Evolutionary conservation across 2,888 invertebrate species (phyloP), one percentile per base, ranked within the genome.

Genomic region (Stenodema calcarata): DNA sequence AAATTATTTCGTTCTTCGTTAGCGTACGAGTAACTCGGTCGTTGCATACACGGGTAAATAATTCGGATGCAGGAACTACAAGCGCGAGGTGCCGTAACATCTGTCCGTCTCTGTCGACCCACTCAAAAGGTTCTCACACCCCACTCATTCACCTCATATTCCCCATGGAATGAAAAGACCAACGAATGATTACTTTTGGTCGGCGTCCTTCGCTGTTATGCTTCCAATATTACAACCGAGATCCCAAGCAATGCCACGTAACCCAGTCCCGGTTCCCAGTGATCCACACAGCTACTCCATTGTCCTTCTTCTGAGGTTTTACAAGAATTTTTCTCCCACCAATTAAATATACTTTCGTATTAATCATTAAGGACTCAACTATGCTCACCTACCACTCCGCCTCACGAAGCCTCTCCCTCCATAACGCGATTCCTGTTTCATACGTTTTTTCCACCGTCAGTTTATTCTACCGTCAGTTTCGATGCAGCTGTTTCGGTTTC

Each of bases 401-500:
- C 16, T 50, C 54, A 18, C 54, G n/a, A 23, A 14, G 11, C 78
- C 42, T 44, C 42, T 50, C 80, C 35, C 54, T 54, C 47, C 54
- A 62, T 62, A 23, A 11, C 80, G 47, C 30, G 50, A 42, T 80
- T 80, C 30, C 80, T 54, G 54, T 80, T 80, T 54, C 42, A 41
- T 27, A 28, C 80, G n/a, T 54, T 80, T 80, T 80, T 54, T 47
- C 18, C 79, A 11, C 76, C n/a, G n/a, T n/a, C 35, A 75, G 14
- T 42, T 16, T 27, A 42, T 9, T 27, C 41, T 6, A 30, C 28
- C 2, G 44, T 80, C 78, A 78, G 80, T 47, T 80, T 54, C 78
- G 80, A 80, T 54, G 80, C 80, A 54, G 80, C 50, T 80, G 30
- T 54, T 80, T 54, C 80, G 80, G 80, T 47, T 80, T 54, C 35